Evolutionary conservation across 2,113 vertebrate genomes (phyloP), one percentile per base, ranked within the genome.

Genomic region (Leucosticte australis): DNA sequence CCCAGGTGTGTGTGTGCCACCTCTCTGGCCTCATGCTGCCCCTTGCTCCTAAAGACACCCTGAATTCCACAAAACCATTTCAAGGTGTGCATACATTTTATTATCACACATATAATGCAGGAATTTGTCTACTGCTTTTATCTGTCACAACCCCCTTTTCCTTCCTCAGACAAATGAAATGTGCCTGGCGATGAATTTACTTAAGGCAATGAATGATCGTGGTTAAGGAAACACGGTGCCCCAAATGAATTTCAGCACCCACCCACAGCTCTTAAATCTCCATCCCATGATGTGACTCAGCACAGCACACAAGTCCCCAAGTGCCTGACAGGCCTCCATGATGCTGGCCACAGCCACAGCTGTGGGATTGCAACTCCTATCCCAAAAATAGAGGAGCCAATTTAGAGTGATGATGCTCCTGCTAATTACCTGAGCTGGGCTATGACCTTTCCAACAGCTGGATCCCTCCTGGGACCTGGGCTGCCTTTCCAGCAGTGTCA

Each of bases 1-100:
- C 0, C 0, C 26, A 68, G 49, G 50, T 1, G 33, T 63, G 1
- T 12, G 46, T 7, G 22, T 67, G 35, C 37, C 50, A 68, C 77
- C 42, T 23, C 67, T 20, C 23, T 35, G 68, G 42, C 64, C 46
- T 78, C 4, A 0, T 4, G n/a, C 17, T 90, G 87, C 13, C 52
- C 63, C 17, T 27, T 53, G 53, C n/a, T 44, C 46, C 50, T 79
- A 56, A 52, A 79, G 30, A 44, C 6, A 3, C 7, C 19, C 5
- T 20, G n/a, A 85, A 49, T 30, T 30, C 42, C 47, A 77, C 59
- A 52, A 35, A 78, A 65, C 10, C 28, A 24, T 4, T 35, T 56
- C 50, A 53, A 19, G 1, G 9, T 35, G 27, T 39, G 10, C 27
- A n/a, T 24, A 30, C 15, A 35, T 46, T 92, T 73, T 33, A 46